Base-by-base conservation (phyloP, 1,140 invertebrate species). In the Caenorhabditis brenneri region DNA sequence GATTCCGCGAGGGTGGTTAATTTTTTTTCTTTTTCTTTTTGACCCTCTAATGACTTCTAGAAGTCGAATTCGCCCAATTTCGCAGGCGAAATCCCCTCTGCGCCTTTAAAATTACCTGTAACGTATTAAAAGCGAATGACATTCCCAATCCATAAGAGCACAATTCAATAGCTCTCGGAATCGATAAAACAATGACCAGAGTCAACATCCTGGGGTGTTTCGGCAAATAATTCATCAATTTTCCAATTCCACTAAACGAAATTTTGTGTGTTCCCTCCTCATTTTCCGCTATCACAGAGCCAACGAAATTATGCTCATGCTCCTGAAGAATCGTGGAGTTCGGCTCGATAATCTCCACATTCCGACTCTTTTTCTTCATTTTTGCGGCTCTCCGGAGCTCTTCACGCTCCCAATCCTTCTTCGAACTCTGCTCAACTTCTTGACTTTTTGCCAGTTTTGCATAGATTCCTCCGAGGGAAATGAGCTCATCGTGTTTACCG, bases 371-470 rank as follows among this genome's bases (percentile, higher is more conserved):
- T 15, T 74, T 74, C 65, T 74, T 74, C 65, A 74, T 74, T 42
- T 42, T 74, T 24, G 42, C 36, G 1, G 65, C 65, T 42, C 65
- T 39, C 16, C 36, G 33, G 6, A 74, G n/a, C 29, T 74, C 65
- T 74, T 74, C 65, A 5, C 65, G 12, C n/a, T 74, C 65, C 65
- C 65, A 74, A 27, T 74, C 65, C 24, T 74, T 74, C 65, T 42
- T 74, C 36, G 65, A 74, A 46, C 65, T 74, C 19, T 79, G 53
- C 9, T 84, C 65, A 12, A 84, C 31, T 19, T 79, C 81, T 88
- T 94, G 93, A 0, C 93, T 92, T 12, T 92, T 94, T 15, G 86
- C 85, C 82, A 96, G 91, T 87, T 94, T 93, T 91, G 90, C 88
- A 86, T 93, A 93, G 19, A 92, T 87, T 22, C 92, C 92, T 16